phyloP scores from a whole-genome alignment of 2,797 vertebrate genomes.

The Chiloscyllium punctatum region DNA sequence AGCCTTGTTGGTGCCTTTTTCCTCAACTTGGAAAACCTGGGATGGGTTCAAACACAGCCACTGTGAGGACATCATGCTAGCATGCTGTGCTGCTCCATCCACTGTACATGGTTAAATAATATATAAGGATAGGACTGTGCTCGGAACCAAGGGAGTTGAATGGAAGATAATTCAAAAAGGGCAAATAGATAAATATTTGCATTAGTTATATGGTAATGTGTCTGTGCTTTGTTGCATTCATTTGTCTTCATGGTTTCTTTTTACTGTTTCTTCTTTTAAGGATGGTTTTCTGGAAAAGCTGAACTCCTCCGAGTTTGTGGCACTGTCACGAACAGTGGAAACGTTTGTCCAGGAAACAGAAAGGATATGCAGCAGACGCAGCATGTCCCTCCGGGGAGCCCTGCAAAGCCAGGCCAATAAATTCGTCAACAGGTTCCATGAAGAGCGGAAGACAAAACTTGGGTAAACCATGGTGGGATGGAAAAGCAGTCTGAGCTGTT shows the following conservation, averaged over 20 bases:
- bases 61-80: background rate
- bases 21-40: background rate
- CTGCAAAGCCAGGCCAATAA: conserved; percentile 93
- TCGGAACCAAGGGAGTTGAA: background rate
- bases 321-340: conserved; percentile 82
- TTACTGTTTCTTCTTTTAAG: conserved; percentile 52
- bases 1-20: conserved; percentile 18
- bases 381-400: conserved; percentile 80
- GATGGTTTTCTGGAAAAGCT: conserved; percentile 91
- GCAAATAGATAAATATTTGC: background rate
- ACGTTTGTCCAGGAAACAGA: conserved; percentile 78
- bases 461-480: conserved; percentile 59
- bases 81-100: background rate
- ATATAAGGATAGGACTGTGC: background rate
- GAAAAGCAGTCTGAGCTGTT: background rate
- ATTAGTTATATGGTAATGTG: background rate
- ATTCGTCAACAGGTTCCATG: conserved; percentile 93
- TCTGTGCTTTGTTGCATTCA: background rate
- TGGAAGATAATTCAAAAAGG: background rate
- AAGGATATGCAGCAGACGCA: conserved; percentile 77
- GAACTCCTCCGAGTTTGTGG: conserved; percentile 83
- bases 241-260: background rate
- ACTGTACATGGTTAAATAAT: background rate
- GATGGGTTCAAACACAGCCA: background rate
- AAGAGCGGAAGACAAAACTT: conserved; percentile 91